These are phyloP conservation scores for Pachyuromys duprasi DNA, from an alignment of 2,797 vertebrate species.

Conservation along the genomic window DNA sequence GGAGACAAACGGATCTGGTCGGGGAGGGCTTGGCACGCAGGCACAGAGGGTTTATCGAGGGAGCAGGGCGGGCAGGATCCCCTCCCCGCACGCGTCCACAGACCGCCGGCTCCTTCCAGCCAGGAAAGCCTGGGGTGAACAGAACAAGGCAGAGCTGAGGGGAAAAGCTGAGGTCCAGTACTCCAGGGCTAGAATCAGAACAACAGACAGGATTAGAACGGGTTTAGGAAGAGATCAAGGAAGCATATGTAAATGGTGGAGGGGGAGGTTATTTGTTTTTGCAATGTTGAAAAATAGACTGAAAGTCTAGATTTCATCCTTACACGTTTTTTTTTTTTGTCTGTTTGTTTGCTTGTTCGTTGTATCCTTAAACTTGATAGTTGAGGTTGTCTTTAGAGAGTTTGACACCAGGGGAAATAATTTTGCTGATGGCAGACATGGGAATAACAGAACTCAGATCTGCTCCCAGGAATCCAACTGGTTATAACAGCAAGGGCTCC, in stretches of 20 bases:
- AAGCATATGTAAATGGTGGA: not conserved
- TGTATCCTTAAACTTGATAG: not conserved
- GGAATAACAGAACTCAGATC: not conserved
- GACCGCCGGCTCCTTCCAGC: not conserved
- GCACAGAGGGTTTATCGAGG: conserved; percentile 53
- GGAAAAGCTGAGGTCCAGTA: no score
- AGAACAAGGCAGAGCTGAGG: not conserved
- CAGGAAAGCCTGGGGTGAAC: not conserved
- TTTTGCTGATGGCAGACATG: not conserved
- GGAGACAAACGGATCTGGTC: conserved; percentile 71
- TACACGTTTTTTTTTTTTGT: not conserved
- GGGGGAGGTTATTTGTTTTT: not conserved
- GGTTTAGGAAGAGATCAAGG: not conserved
- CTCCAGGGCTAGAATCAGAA: not conserved
- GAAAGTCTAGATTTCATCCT: not conserved
- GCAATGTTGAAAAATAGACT: not conserved
- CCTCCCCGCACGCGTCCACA: not conserved
- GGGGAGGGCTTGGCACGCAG: conserved; percentile 63
- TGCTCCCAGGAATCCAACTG: no score
- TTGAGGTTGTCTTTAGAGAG: not conserved
- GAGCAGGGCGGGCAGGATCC: not conserved
- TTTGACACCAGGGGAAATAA: not conserved
- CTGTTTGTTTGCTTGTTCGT: not conserved
- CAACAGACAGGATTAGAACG: not conserved
- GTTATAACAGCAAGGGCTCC: no score